Base-by-base conservation (phyloP, 2,888 invertebrate genomes). In the Limnephilus rhombicus region DNA sequence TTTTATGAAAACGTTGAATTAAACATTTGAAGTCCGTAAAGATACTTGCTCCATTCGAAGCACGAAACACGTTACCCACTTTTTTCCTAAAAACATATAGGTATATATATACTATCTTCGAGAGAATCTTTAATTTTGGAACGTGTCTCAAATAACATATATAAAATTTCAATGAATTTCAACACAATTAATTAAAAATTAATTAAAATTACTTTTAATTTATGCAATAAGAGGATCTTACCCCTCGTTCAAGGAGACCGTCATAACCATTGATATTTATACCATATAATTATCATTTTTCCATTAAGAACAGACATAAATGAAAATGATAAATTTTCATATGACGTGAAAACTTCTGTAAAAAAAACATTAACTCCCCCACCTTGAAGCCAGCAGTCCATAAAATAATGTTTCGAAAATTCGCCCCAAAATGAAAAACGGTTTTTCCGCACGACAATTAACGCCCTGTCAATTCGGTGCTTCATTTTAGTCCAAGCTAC, bases 401-500 rank as follows among this genome's bases (percentile, higher is more conserved):
- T 68, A 68, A 68, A 68, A 68, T 68, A 68, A 68, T 68, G 24
- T 68, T 68, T 68, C 68, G n/a, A 68, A 68, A 68, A 68, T 68
- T 68, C 68, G n/a, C 68, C 68, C 68, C n/a, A n/a, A 68, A 68
- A 68, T 68, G 68, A 68, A 68, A 68, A 68, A 68, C 68, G 24
- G 68, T 68, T 68, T n/a, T 24, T 68, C 68, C 68, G 68, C 68
- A 68, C 68, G 68, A 68, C 80, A 90, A 83, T 81, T 90, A 81
- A 81, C 90, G 80, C 53, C 90, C 45, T 45, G 37, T 68, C 82
- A 82, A 81, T 31, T 90, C 83, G 45, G 31, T 80, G 90, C 80
- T 80, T 82, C 82, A 34, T 82, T 82, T 31, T 82, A 34, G 82
- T 82, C 13, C 29, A 82, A 29, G 41, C 86, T 41, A 41, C 34